These are phyloP conservation scores for Halcyon chelicuti DNA, from an alignment of 2,797 vertebrate genomes.

Conservation along the genomic window DNA sequence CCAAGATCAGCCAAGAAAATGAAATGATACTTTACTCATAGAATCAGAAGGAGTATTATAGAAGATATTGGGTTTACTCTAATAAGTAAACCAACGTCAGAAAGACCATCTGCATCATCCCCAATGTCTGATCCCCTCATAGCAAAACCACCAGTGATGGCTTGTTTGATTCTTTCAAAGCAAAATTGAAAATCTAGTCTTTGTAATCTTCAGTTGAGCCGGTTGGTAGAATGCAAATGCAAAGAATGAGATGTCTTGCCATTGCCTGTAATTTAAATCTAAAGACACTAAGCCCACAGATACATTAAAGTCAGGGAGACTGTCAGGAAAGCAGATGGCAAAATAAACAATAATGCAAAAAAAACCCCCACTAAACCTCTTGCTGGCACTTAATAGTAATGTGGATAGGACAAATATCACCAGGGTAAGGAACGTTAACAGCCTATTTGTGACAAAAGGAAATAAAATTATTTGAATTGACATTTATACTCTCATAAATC, in stretches of 20 bases:
- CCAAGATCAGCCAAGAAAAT: neutral
- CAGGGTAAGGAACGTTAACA: neutral
- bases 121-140: neutral
- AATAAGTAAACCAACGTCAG: neutral
- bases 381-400: conserved; percentile 4
- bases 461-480: conserved; percentile 26
- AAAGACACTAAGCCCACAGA: conserved; percentile 34
- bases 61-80: neutral
- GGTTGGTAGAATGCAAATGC: conserved; percentile 9
- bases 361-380: conserved; percentile 18
- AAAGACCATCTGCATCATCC: neutral
- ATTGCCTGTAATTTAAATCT: conserved; percentile 39
- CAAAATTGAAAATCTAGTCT: conserved; percentile 33
- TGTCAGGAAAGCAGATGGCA: conserved; percentile 51
- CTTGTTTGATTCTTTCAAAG: conserved; percentile 27
- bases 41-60: neutral
- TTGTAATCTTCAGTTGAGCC: neutral
- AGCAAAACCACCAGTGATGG: neutral
- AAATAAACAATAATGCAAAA: conserved; percentile 9
- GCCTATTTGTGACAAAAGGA: conserved; percentile 21
- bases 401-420: conserved; percentile 34
- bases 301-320: conserved; percentile 32
- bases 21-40: neutral
- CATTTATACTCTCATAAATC: neutral
- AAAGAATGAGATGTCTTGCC: conserved; percentile 20